Conservation (phyloP, 2,113 vertebrate genomes). For the Amphiprion percula region DNA sequence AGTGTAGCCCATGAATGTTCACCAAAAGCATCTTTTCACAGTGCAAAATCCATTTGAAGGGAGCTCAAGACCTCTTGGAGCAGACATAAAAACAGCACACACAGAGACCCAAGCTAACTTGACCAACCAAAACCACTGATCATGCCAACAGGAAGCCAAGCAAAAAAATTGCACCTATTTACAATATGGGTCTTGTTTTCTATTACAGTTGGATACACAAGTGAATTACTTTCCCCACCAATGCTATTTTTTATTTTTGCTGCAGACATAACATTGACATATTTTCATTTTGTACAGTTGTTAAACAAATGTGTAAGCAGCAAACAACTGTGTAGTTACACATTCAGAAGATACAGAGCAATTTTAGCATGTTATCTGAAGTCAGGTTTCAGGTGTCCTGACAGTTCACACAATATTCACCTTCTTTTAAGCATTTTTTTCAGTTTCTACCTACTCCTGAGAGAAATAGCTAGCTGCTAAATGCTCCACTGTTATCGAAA, state of each 20-base stretch:
- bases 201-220: not conserved
- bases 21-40: conserved; percentile 16
- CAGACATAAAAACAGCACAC: conserved; percentile 4
- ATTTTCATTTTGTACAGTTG: not conserved
- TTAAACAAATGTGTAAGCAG: not conserved
- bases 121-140: not conserved
- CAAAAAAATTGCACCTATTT: not conserved
- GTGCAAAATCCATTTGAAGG: conserved; percentile 30
- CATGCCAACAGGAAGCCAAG: not conserved
- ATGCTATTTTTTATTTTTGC: not conserved
- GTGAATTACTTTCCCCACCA: not conserved
- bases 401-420: too few species aligned
- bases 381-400: too few species aligned
- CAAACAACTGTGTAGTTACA: too few species aligned
- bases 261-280: not conserved
- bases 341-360: too few species aligned
- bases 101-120: not conserved
- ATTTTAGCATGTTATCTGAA: too few species aligned
- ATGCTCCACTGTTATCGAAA: not conserved
- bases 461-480: not conserved
- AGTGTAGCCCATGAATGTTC: conserved; percentile 11
- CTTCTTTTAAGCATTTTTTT: not conserved
- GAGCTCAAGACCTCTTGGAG: not conserved
- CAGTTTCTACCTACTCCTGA: not conserved
- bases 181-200: not conserved